Percentiles rank a stretch among this genome's conserved stretches.
Evolutionary conservation across 2,797 vertebrate genomes (phyloP).

Genomic region (Coilia nasus): DNA sequence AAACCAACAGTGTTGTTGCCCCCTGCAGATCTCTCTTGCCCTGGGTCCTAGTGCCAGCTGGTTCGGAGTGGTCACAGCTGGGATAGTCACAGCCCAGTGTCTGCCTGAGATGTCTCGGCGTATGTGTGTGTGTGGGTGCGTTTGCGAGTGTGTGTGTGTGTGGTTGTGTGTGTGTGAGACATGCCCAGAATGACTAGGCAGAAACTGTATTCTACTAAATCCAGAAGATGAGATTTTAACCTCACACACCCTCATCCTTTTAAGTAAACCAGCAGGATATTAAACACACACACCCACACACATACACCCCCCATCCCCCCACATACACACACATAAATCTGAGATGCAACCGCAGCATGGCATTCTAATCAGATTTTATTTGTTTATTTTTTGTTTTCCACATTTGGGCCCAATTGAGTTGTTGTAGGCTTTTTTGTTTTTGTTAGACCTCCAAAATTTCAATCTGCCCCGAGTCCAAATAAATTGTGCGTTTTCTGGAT

Average conservation of each 20-base stretch:
- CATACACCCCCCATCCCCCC: background rate
- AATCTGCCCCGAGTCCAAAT: background rate
- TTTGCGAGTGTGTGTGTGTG: background rate
- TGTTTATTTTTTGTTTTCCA: slow-evolving; percentile 23
- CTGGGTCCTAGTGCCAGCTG: slow-evolving; percentile 51
- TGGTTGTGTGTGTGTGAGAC: slow-evolving; percentile 52
- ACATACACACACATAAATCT: background rate
- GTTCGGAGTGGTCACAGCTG: slow-evolving; percentile 41
- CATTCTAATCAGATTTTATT: slow-evolving; percentile 15
- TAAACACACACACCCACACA: background rate
- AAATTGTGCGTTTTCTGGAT: background rate
- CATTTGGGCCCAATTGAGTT: slow-evolving; percentile 18
- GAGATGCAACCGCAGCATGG: background rate
- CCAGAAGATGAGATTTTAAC: background rate
- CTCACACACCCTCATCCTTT: background rate
- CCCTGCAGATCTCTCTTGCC: slow-evolving; percentile 46
- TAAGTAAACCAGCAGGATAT: background rate
- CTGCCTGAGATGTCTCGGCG: slow-evolving; percentile 11
- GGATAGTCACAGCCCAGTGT: slow-evolving; percentile 11
- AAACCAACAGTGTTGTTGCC: slow-evolving; percentile 70
- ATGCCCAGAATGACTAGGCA: slow-evolving; percentile 54
- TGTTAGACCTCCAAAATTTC: background rate
- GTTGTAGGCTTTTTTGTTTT: background rate
- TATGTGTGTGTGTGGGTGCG: background rate
- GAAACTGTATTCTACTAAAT: slow-evolving; percentile 21